Evolutionary conservation across 1,140 invertebrate species (phyloP), one percentile per base, ranked within the genome.

Genomic region (Cotesia chilonis): DNA sequence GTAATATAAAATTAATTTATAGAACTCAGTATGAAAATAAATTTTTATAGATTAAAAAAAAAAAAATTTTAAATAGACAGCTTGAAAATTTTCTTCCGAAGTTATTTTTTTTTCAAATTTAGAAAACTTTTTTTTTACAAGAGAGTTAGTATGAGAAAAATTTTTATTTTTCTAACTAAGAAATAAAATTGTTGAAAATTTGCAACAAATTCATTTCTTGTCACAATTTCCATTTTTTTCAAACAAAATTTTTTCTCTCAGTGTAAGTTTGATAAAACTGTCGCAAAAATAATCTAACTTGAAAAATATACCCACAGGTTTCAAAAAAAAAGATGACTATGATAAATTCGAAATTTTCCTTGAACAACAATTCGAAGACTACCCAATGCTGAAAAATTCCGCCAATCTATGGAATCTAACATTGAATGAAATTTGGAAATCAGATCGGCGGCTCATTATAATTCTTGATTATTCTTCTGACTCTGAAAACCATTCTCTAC

Each of bases 401-500:
- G 4, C 12, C 5, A 41, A 64, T 17, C 28, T n/a, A 64, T 64
- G 61, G 61, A 47, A 41, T 14, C n/a, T 64, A 12, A 64, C 61
- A n/a, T 41, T 64, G 12, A 17, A n/a, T 14, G 38, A 37, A 17
- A 64, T 64, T 38, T 64, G 61, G 61, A 12, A 10, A 38, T 14
- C 37, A 5, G n/a, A 64, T 1, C 41, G n/a, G 7, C 61, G 61
- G n/a, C 36, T 64, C 14, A 64, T 64, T 47, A 14, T 64, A n/a
- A 41, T 0, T 64, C 38, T 37, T 12, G 36, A 64, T 5, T 6
- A 14, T 38, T 3, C 9, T 5, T 7, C 14, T 47, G 36, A 38
- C 4, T 12, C 12, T 12, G 37, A 37, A 36, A 41, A 35, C 9
- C 38, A 38, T 38, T 37, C 35, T 41, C 10, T 64, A 37, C 61